Base-by-base conservation (phyloP, 2,888 invertebrate genomes). In the Lingula anatina region DNA sequence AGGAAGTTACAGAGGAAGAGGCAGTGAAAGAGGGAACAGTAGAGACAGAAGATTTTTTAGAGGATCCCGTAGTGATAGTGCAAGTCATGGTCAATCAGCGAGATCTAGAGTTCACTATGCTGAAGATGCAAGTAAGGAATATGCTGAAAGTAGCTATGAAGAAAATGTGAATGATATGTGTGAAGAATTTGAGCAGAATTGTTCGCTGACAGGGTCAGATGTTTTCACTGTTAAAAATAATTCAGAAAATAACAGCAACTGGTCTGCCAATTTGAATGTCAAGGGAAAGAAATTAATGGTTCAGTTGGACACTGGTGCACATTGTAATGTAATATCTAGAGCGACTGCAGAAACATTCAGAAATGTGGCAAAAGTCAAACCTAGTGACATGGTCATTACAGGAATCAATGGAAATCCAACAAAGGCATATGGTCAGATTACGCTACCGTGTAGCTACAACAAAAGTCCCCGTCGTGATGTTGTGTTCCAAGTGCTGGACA, bases 91-190 rank as follows among this genome's bases (percentile, higher is more conserved):
- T n/a, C n/a, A n/a, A n/a, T n/a, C n/a, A n/a, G n/a, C n/a, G n/a
- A n/a, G n/a, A n/a, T n/a, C n/a, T n/a, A n/a, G n/a, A n/a, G n/a
- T n/a, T n/a, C n/a, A n/a, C n/a, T n/a, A 4, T 27, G 44, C 3
- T 20, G 44, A 28, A 12, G 26, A 15, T 24, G 9, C 12, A 18
- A 36, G 36, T 7, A 5, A 7, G 5, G 25, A 5, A 7, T 5
- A 23, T 5, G 31, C 20, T 18, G 44, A 37, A 3, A 2, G 44
- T 1, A n/a, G 15, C n/a, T n/a, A 39, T 26, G 26, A 27, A 18
- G n/a, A 37, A 5, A 41, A 50, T n/a, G 4, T 50, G 9, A 27
- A 48, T 20, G 31, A 36, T 12, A 40, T 46, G 37, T 53, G 47
- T 46, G 41, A 40, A n/a, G 44, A 53, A 21, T 50, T 47, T 25